These are phyloP conservation scores for Neomonachus schauinslandi DNA, from an alignment of 2,113 vertebrate species.

Conservation along the genomic window DNA sequence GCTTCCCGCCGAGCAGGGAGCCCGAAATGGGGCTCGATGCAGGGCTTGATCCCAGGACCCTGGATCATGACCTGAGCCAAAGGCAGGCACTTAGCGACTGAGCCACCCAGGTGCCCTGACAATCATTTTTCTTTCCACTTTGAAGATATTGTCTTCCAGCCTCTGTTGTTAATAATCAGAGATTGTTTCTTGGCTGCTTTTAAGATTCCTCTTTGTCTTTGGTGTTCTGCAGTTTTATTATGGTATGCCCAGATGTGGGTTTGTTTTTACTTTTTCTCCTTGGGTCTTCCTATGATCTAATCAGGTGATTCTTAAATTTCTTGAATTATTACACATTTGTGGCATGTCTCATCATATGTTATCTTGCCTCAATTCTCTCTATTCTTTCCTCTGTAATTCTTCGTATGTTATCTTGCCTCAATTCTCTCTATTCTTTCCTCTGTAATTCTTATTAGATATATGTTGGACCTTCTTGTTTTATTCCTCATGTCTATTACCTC, in stretches of 20 bases:
- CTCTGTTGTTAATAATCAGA: background rate
- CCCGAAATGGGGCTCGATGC: no score
- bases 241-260: background rate
- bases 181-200: background rate
- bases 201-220: background rate
- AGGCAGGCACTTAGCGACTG: no score
- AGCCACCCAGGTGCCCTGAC: background rate
- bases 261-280: background rate
- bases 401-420: background rate
- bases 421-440: background rate
- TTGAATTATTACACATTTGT: background rate
- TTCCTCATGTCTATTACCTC: background rate
- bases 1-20: no score
- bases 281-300: background rate
- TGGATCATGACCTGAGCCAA: no score
- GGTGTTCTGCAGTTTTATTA: background rate
- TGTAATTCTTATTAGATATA: constrained; percentile 12
- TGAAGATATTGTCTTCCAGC: background rate
- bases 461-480: background rate
- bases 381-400: constrained; percentile 1
- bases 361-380: background rate
- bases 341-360: background rate
- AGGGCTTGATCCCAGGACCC: no score
- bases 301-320: background rate
- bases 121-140: background rate